Evolutionary conservation across 2,797 vertebrate species (phyloP), one percentile per base, ranked within the genome.

Genomic region (Chaetodon trifasciatus): DNA sequence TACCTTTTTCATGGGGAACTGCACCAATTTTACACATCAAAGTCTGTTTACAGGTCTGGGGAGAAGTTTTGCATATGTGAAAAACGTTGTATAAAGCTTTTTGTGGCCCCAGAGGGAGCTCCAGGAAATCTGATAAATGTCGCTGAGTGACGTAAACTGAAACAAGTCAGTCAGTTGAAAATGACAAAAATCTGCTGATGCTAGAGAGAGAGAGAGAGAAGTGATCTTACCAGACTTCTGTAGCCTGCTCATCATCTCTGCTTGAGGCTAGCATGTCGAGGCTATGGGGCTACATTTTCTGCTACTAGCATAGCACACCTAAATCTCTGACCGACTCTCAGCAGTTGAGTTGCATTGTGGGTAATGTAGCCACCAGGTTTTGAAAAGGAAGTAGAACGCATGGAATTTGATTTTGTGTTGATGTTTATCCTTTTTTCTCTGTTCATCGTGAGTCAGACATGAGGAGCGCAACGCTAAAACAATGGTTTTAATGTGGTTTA

Each of bases 301-400:
- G n/a, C 8, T 49, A 35, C n/a, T 52, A 8, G 13, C 64, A 39
- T n/a, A 65, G 42, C 4, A 37, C 23, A 32, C 32, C 21, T 21
- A 50, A 60, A 50, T 73, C 23, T 53, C 21, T 11, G 12, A 66
- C 13, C 2, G 55, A 46, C 24, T 55, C 39, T n/a, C 19, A 9
- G 12, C 28, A 4, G 32, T 57, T 1, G 17, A 39, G 39, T 23
- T 10, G 8, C 24, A 53, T 69, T 44, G 40, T 69, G 52, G 55
- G 69, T 50, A 46, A 86, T 55, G n/a, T 13, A n/a, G 53, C 39
- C 11, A 3, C 17, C 39, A 62, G 24, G 6, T 35, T 74, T 75
- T 66, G 60, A 70, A 3, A 17, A 62, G 12, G 6, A n/a, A 50
- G 8, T 39, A 28, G 24, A 35, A 40, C 47, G 35, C 11, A 13